These are phyloP conservation scores for Acromyrmex charruanus DNA, from an alignment of 1,140 invertebrate species.

Conservation along the genomic window DNA sequence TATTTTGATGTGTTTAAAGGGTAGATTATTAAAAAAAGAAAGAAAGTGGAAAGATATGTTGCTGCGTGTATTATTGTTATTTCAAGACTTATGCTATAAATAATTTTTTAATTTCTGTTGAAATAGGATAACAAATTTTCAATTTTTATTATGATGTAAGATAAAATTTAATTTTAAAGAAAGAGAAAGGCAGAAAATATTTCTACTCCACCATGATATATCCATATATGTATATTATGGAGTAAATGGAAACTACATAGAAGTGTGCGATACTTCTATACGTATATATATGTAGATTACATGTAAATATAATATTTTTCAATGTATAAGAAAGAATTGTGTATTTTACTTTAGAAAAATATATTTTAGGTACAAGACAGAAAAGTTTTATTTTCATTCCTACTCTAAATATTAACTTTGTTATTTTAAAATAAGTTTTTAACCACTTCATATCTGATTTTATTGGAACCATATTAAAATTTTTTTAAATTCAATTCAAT, in stretches of 20 bases:
- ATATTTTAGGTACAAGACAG: constrained; percentile 75
- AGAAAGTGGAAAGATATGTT: neutral
- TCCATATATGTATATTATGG: neutral
- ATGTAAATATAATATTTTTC: constrained; percentile 71
- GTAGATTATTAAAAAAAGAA: neutral
- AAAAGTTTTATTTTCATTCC: neutral
- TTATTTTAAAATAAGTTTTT: neutral
- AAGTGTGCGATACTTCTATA: constrained; percentile 53
- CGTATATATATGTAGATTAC: constrained; percentile 46
- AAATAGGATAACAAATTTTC: neutral
- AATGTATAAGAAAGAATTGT: constrained; percentile 67
- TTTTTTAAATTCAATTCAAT: too few species aligned
- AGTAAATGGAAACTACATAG: constrained; percentile 4
- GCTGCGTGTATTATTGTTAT: neutral
- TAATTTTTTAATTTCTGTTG: constrained; percentile 22
- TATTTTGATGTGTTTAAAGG: constrained; percentile 22
- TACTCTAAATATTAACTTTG: neutral
- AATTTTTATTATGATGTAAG: constrained; percentile 20
- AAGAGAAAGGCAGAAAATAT: neutral
- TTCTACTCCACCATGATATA: neutral
- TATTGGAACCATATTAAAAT: too few species aligned
- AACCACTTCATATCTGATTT: too few species aligned
- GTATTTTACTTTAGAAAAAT: constrained; percentile 73
- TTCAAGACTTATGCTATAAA: neutral
- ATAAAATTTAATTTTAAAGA: constrained; percentile 59